Evolutionary conservation across 64 coral and sea anemone genomes (phyloP), one percentile per base, ranked within the genome.

Genomic region (Actinia equina): DNA sequence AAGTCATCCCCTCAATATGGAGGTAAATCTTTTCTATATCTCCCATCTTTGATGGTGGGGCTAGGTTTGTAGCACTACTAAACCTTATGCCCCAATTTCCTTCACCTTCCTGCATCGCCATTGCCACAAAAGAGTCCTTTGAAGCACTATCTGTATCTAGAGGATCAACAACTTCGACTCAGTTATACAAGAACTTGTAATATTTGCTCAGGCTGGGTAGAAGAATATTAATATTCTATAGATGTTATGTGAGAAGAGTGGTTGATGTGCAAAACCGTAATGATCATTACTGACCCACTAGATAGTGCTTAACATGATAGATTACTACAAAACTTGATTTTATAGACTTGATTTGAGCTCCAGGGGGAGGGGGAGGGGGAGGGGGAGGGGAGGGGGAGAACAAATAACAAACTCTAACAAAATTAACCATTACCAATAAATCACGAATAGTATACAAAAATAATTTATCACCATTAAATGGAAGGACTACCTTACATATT

Each of bases 1-100:
- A 99, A 2, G 97, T 99, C 94, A 97, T 97, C 52, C 94, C 94
- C 12, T 91, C 88, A 52, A 97, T 93, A 41, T 76, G 81, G 9
- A 97, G 85, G 65, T 93, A 97, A 52, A 97, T 59, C 85, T 97
- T 97, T 25, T 97, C 91, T 27, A 97, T 30, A 65, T 97, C 94
- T 85, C 93, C 91, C 83, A 85, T 60, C 59, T 57, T 57, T 37
- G 52, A 58, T 1, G 23, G 54, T 58, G 86, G 57, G 23, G 59
- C 77, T 25, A 57, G 52, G 37, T 23, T 52, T 19, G 77, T 79
- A 18, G 7, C n/a, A 58, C 59, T 87, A 57, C 90, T 92, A 25
- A 92, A 92, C 8, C 41, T 87, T 74, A 92, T 85, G 10, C 80
- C 19, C 90, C 90, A 92, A 44, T 92, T 69, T 19, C 85, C 85